A percentile compares a stretch with the other conserved stretches of the same genome.
Evolutionary conservation across 2,888 invertebrate genomes (phyloP).

Genomic region (Polydesmus complanatus): DNA sequence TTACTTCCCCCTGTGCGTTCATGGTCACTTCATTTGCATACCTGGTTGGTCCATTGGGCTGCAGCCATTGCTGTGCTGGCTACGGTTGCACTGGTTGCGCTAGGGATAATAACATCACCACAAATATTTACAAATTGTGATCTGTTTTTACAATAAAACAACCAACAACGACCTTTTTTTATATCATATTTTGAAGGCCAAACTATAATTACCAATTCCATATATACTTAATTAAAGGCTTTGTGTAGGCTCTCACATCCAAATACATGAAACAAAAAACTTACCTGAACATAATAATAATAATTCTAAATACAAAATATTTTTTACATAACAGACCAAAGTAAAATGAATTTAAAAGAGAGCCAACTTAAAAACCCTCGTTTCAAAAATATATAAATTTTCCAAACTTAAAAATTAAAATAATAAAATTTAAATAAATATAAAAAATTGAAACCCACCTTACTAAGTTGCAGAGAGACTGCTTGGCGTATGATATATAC

Average conservation of each 20-base stretch:
- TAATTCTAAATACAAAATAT: too few relatives aligned
- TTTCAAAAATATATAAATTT: too few relatives aligned
- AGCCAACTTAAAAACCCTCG: too few relatives aligned
- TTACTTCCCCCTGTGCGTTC: neutral
- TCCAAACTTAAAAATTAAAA: too few relatives aligned
- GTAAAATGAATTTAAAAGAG: too few relatives aligned
- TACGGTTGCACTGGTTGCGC: constrained; percentile 23
- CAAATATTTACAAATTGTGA: constrained; percentile 4
- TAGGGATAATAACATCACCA: constrained; percentile 20
- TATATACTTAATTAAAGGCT: too few relatives aligned
- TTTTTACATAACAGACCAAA: too few relatives aligned
- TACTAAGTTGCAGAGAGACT: constrained; percentile 20
- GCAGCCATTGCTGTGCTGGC: constrained; percentile 32
- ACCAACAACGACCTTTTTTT: neutral
- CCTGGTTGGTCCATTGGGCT: constrained; percentile 35
- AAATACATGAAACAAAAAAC: too few relatives aligned
- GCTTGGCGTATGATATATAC: constrained; percentile 23
- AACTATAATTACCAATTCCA: neutral
- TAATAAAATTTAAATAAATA: too few relatives aligned
- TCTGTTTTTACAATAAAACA: neutral
- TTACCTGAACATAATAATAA: too few relatives aligned
- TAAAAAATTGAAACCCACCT: constrained; percentile 18
- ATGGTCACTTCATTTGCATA: constrained; percentile 12
- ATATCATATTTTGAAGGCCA: neutral
- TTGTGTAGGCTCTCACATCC: too few relatives aligned